A percentile compares a stretch with the other conserved stretches of the same genome.
Conservation (phyloP, 2,113 vertebrate species). For the Onychostruthus taczanowskii region DNA sequence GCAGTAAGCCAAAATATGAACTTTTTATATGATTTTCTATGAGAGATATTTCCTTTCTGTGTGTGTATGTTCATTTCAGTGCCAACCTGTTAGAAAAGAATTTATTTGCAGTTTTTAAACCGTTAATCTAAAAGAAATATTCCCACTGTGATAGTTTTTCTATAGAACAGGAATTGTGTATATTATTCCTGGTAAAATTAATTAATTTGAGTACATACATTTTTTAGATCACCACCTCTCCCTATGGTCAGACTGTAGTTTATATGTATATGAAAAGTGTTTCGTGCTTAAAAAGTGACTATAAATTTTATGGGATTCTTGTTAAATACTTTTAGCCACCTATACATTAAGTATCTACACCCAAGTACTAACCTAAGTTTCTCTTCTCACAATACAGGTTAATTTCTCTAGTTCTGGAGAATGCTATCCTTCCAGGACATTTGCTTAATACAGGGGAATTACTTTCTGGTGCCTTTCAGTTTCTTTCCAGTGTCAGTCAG, state of each 20-base stretch:
- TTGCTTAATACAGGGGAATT: neutral
- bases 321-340: neutral
- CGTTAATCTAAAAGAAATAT: neutral
- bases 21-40: neutral
- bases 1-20: neutral
- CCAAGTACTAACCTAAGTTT: neutral
- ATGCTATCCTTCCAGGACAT: rapidly evolving
- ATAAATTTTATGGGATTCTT: neutral
- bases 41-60: neutral
- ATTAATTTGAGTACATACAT: neutral
- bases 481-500: neutral
- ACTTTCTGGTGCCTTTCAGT: neutral
- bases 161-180: neutral
- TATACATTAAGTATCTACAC: neutral
- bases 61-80: neutral
- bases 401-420: neutral
- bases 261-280: neutral
- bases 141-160: neutral
- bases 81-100: neutral
- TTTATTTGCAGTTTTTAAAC: neutral
- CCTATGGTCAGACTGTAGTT: neutral
- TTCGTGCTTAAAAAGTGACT: neutral
- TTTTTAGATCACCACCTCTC: neutral
- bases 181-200: neutral
- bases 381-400: neutral